phyloP scores from a whole-genome alignment of 2,888 invertebrate genomes.

The Frankliniella intonsa region DNA sequence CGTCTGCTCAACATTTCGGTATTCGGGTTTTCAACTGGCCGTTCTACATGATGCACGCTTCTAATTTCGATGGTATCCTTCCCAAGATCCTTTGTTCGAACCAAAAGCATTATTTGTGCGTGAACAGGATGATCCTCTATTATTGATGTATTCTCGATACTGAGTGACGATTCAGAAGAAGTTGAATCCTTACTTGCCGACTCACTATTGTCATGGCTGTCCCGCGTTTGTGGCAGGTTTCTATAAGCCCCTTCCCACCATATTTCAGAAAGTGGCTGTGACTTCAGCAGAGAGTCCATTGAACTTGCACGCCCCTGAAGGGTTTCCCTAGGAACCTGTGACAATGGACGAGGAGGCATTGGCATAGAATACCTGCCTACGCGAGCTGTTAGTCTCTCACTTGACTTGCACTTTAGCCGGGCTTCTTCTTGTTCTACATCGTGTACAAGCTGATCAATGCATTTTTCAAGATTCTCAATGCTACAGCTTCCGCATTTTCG shows the following conservation, averaged over 20 bases:
- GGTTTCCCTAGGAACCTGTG: background rate
- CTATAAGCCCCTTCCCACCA: constrained; percentile 36
- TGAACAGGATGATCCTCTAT: constrained; percentile 38
- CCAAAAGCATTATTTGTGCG: constrained; percentile 52
- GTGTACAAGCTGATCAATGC: constrained; percentile 36
- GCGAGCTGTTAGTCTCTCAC: background rate
- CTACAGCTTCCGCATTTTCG: constrained; percentile 20
- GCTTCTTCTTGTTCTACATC: constrained; percentile 36
- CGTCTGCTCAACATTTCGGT: too few relatives aligned
- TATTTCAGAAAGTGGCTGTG: constrained; percentile 8
- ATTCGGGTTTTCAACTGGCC: too few relatives aligned
- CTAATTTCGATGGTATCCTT: constrained; percentile 52
- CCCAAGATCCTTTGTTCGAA: constrained; percentile 50
- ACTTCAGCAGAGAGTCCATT: background rate
- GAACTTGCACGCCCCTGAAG: background rate
- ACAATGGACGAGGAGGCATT: background rate
- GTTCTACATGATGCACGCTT: constrained; percentile 39
- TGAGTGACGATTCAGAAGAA: background rate
- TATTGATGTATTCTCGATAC: background rate
- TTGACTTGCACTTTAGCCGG: background rate
- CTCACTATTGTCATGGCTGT: background rate
- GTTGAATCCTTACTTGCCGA: background rate
- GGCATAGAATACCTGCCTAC: background rate
- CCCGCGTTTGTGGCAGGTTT: constrained; percentile 30
- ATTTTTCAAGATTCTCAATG: constrained; percentile 36